Base-by-base conservation (phyloP, 2,888 invertebrate genomes). In the Callosobruchus maculatus region DNA sequence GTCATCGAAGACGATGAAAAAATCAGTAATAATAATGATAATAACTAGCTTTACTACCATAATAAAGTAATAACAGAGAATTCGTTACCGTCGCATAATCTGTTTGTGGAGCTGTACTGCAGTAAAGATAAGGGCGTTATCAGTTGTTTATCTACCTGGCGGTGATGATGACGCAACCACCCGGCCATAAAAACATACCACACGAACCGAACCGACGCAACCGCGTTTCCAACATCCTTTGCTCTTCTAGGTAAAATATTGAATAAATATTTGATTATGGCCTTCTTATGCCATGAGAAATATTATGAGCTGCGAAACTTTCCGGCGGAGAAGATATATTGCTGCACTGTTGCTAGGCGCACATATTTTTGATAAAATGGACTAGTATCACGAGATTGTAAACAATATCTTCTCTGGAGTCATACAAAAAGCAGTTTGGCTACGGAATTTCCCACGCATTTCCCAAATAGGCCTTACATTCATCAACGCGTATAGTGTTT, bases 41-140 rank as follows among this genome's bases (percentile, higher is more conserved):
- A 49, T 49, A 49, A 49, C 7, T 49, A 49, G 18, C 49, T 49
- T 49, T 49, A 49, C 49, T 13, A 49, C 49, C 49, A 49, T 18
- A 5, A 49, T 49, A 49, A 49, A 49, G 49, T 49, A 49, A 49
- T 49, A 49, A 49, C 13, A 49, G 4, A 49, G 49, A 49, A 49
- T 49, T 49, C 49, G 18, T 49, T 49, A 5, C 49, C 49, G 49
- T 49, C 49, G 49, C 21, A 68, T 22, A 68, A 68, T 68, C 68
- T 68, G 21, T 68, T 68, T 68, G 68, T 68, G 49, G 74, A 69
- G 70, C 77, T 78, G 77, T 78, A 78, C 77, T 73, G 49, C 67
- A 74, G 68, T 73, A 74, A 71, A 78, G 74, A 76, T 76, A 78
- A 74, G 74, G 73, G 72, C 72, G 70, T 74, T 72, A 74, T 74